A percentile compares a stretch with the other conserved stretches of the same genome.
Conservation (phyloP, 2,888 invertebrate species). For the Kryphioiulus occultus region DNA sequence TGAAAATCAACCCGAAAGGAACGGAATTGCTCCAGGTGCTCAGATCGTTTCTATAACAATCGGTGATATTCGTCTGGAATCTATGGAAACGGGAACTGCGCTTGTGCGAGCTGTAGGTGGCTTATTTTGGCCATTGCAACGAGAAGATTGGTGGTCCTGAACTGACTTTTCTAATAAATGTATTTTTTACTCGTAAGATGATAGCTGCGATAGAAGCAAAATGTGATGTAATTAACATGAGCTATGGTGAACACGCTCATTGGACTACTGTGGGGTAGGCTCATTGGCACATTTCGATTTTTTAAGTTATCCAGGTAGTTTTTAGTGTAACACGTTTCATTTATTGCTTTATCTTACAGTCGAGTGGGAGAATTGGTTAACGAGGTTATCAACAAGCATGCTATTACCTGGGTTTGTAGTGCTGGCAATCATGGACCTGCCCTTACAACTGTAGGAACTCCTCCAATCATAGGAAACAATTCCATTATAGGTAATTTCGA, state of each 20-base stretch:
- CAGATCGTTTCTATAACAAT: slow-evolving; percentile 91
- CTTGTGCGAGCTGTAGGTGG: slow-evolving; percentile 89
- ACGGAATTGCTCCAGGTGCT: slow-evolving; percentile 97
- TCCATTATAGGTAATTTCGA: slow-evolving; percentile 77
- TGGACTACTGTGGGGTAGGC: slow-evolving; percentile 88
- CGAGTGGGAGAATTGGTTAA: slow-evolving; percentile 85
- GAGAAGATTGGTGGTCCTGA: neutral
- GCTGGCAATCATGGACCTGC: slow-evolving; percentile 96
- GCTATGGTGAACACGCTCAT: slow-evolving; percentile 94
- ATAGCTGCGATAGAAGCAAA: slow-evolving; percentile 64
- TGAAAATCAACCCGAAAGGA: slow-evolving; percentile 82
- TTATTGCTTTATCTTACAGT: slow-evolving; percentile 65
- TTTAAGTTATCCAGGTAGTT: neutral
- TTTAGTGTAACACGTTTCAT: neutral
- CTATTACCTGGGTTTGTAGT: slow-evolving; percentile 90
- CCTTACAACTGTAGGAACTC: slow-evolving; percentile 84
- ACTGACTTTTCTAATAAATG: neutral
- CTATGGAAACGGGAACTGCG: slow-evolving; percentile 97
- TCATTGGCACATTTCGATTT: neutral
- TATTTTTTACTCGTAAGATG: slow-evolving; percentile 60
- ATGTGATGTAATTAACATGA: slow-evolving; percentile 93
- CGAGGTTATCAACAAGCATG: slow-evolving; percentile 88
- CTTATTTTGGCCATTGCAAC: slow-evolving; percentile 51
- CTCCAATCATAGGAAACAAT: slow-evolving; percentile 75
- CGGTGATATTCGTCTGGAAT: slow-evolving; percentile 86